A percentile compares a stretch with the other conserved stretches of the same genome.
phyloP scores from a whole-genome alignment of 2,113 vertebrate species.

The Ciconia stormi region DNA sequence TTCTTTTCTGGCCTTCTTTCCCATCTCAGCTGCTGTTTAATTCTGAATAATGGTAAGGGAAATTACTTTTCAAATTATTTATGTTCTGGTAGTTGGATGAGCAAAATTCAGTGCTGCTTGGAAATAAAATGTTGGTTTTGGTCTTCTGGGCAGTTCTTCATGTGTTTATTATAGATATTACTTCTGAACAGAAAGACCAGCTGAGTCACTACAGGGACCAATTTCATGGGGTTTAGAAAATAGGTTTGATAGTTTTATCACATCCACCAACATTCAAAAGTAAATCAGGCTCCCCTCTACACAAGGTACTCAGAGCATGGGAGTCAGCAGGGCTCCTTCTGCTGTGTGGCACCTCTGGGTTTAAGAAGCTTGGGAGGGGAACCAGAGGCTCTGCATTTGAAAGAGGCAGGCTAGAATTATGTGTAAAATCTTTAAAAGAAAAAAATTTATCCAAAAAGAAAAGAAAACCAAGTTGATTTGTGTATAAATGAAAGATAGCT shows the following conservation, averaged over 20 bases:
- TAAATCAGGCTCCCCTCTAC: background rate
- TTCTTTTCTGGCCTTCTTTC: background rate
- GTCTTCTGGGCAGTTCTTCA: background rate
- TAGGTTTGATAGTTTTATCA: background rate
- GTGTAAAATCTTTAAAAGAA: background rate
- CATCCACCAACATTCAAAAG: background rate
- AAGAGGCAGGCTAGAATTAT: background rate
- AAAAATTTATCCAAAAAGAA: background rate
- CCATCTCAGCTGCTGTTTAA: background rate
- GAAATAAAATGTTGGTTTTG: background rate
- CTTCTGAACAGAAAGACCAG: background rate
- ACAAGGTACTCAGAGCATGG: accelerated
- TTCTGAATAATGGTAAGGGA: background rate
- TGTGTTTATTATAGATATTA: background rate
- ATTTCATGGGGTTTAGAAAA: background rate
- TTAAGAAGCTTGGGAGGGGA: background rate
- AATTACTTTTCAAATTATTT: background rate
- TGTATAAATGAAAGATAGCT: background rate
- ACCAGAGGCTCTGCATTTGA: background rate
- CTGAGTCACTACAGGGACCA: background rate
- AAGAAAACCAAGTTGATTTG: background rate
- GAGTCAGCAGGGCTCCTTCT: background rate
- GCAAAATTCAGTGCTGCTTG: background rate
- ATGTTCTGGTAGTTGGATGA: background rate
- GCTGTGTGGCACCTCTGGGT: background rate